These are phyloP conservation scores for Saccostrea glomerata DNA, from an alignment of 1,140 invertebrate species.

Conservation along the genomic window DNA sequence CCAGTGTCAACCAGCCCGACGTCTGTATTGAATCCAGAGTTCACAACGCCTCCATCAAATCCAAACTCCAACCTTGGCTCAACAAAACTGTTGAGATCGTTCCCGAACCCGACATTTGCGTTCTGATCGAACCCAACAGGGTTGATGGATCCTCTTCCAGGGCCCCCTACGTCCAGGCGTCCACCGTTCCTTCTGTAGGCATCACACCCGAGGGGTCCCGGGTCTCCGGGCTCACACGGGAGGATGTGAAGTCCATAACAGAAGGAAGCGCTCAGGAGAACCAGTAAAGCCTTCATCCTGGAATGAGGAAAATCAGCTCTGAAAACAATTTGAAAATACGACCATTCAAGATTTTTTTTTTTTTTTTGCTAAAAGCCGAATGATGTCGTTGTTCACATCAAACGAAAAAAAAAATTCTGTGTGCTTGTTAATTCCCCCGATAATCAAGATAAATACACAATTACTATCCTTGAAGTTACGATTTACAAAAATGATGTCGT, in stretches of 20 bases:
- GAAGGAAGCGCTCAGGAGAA: slow-evolving; percentile 1
- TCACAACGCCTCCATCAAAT: not conserved
- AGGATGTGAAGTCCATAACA: slow-evolving; percentile 30
- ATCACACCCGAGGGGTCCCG: slow-evolving; percentile 43
- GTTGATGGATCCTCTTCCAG: not conserved
- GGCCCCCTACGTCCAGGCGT: slow-evolving; percentile 22
- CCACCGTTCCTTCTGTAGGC: slow-evolving; percentile 35
- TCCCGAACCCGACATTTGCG: not conserved
- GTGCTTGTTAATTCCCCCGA: not conserved
- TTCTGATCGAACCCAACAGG: not conserved
- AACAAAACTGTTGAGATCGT: not conserved
- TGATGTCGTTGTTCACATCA: not conserved
- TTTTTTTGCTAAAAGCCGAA: not conserved
- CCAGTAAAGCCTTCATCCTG: not conserved
- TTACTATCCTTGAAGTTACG: not conserved
- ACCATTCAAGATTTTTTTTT: not conserved
- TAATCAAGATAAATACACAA: not conserved
- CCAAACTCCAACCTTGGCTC: not conserved
- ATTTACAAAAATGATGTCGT: not conserved
- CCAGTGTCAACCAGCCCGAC: not conserved
- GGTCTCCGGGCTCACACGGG: slow-evolving; percentile 40
- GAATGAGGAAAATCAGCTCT: not conserved
- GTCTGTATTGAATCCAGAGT: slow-evolving; percentile 2
- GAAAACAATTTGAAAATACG: not conserved
- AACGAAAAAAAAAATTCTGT: not conserved